phyloP scores from a whole-genome alignment of 1,140 invertebrate genomes.

The Thalassaphorura encarpata region DNA sequence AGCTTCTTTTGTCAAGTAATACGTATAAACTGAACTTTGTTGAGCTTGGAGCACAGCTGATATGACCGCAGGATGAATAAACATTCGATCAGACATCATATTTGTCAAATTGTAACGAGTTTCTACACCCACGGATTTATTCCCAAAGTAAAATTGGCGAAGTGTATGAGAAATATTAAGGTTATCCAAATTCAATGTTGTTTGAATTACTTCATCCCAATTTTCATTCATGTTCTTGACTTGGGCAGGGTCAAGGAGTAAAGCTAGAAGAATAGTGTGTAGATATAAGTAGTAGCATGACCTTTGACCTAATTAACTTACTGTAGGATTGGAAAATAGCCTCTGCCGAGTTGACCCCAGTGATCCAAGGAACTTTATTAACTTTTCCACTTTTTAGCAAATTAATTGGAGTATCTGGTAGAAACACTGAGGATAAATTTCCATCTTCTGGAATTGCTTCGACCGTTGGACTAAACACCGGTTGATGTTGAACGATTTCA shows the following conservation, averaged over 20 bases:
- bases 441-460: slow-evolving; percentile 1
- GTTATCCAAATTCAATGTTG: not conserved
- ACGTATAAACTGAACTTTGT: not conserved
- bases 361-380: slow-evolving; percentile 9
- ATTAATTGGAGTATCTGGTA: slow-evolving; percentile 1
- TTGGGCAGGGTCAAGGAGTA: not conserved
- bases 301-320: not conserved
- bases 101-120: slow-evolving; percentile 5
- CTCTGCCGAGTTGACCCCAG: slow-evolving; percentile 8
- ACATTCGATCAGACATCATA: slow-evolving; percentile 1
- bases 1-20: slow-evolving; percentile 10
- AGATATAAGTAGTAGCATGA: not conserved
- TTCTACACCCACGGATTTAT: not conserved
- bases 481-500: not conserved
- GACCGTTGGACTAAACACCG: not conserved
- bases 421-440: not conserved
- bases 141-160: slow-evolving; percentile 11
- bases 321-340: slow-evolving; percentile 1
- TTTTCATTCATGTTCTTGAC: not conserved
- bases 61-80: not conserved
- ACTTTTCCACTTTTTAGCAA: not conserved
- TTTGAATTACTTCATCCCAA: not conserved
- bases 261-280: not conserved
- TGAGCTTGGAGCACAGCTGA: not conserved
- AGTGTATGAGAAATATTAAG: not conserved